These are phyloP conservation scores for Ginglymostoma cirratum DNA, from an alignment of 2,113 vertebrate genomes.

Conservation along the genomic window DNA sequence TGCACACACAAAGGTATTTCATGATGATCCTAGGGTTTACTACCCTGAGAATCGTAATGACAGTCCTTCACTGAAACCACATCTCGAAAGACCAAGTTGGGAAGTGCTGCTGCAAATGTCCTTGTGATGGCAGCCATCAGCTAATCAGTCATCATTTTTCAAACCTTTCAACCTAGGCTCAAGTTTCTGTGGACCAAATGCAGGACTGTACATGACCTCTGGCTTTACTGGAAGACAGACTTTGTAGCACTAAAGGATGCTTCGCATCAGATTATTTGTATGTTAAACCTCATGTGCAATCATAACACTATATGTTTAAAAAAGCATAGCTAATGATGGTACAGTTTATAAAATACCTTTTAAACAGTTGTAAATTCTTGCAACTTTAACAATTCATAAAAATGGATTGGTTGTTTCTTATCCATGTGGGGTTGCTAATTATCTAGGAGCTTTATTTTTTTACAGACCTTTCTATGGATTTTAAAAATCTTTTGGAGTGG, in stretches of 20 bases:
- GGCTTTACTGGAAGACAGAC: slow-evolving; percentile 60
- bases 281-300: slow-evolving; percentile 66
- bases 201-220: slow-evolving; percentile 74
- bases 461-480: slow-evolving; percentile 34
- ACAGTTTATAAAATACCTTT: slow-evolving; percentile 49
- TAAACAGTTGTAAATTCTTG: slow-evolving; percentile 53
- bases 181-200: slow-evolving; percentile 80
- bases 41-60: slow-evolving; percentile 43
- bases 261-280: slow-evolving; percentile 54
- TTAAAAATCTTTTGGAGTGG: slow-evolving; percentile 32
- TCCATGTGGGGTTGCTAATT: slow-evolving; percentile 21
- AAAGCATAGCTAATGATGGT: slow-evolving; percentile 68
- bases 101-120: slow-evolving; percentile 49
- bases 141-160: slow-evolving; percentile 58
- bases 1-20: slow-evolving; percentile 40
- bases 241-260: slow-evolving; percentile 62
- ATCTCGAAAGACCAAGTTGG: slow-evolving; percentile 46
- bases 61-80: slow-evolving; percentile 43
- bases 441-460: slow-evolving; percentile 42
- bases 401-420: slow-evolving; percentile 28
- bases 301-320: slow-evolving; percentile 40
- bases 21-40: slow-evolving; percentile 43
- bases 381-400: slow-evolving; percentile 43
- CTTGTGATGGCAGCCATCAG: slow-evolving; percentile 47
- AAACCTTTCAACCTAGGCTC: slow-evolving; percentile 69